Evolutionary conservation across 2,113 vertebrate species (phyloP), one percentile per base, ranked within the genome.

Genomic region (Notarius quadriscutis): DNA sequence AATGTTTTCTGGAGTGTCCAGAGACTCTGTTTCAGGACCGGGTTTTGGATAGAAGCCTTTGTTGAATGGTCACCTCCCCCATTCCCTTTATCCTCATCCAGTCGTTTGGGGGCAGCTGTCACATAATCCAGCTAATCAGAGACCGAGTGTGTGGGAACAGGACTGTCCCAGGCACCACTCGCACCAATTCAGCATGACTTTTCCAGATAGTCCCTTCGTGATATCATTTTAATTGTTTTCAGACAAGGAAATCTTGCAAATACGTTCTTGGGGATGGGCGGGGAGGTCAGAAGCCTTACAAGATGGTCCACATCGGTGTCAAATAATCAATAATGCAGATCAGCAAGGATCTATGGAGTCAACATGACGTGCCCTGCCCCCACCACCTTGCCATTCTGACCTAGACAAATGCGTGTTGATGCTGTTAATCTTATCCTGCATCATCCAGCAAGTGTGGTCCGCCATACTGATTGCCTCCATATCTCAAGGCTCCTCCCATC

Each of bases 71-170:
- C 87, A 90, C 92, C 91, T 91, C 93, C 93, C 89, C 92, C 85
- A 81, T 62, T 27, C 53, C 51, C 85, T 84, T 89, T 92, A 91
- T 89, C 89, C 88, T 85, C 90, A 89, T 94, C 92, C 89, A 93
- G 92, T 92, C 94, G 93, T 95, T 95, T 94, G 92, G 94, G 57
- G 84, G 95, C 95, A 96, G 95, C 95, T 96, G 95, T 95, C 95
- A 94, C 93, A 95, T 96, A 96, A 96, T 95, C 95, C 95, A 94
- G 93, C 95, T 95, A 96, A 96, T 95, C 95, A 94, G 93, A 87
- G 86, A 60, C 87, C 3, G 83, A 82, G 91, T 80, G 88, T 89
- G 87, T 91, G 89, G 88, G 91, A 91, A 89, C 89, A 85, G 81
- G 87, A 89, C 85, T 14, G 60, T 85, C 82, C 82, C 78, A 53